Base-by-base conservation (phyloP, 2,888 invertebrate species). In the Notodonta ziczac region DNA sequence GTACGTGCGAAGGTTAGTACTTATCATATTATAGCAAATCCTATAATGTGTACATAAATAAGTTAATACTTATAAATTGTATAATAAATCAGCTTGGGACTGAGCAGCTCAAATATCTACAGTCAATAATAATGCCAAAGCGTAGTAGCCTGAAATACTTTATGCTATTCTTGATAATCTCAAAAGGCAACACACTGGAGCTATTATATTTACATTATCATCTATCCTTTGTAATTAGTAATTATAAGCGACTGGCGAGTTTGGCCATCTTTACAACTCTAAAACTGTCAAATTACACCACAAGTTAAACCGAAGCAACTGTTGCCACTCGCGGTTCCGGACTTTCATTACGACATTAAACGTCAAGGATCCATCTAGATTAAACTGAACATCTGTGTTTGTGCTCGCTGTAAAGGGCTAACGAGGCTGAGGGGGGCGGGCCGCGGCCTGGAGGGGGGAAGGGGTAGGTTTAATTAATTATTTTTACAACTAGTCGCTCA, bases 321-420 rank as follows among this genome's bases (percentile, higher is more conserved):
- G 46, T 46, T 46, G 5, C 46, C 46, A 44, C 44, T 44, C 44
- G 46, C 46, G 46, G 46, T 46, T 46, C 46, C 46, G 46, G 5
- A 46, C 46, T 52, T 62, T 64, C 60, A 56, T 69, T 60, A 58
- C 46, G 54, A 67, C 59, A 64, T 69, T 67, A 66, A 64, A 65
- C 59, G 65, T 56, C 63, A 67, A 62, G 66, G 67, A 63, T 67
- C 66, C 54, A 62, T 69, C 70, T 62, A 67, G 58, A 70, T 65
- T 66, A 62, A 67, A 64, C 55, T 59, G 69, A 72, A 69, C 73
- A 71, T 74, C 69, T 71, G 70, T 70, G 73, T 65, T 59, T 65
- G 61, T 57, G 56, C 42, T 24, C 55, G 32, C 12, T 52, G 52
- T 58, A 12, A 46, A 14, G 3, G 54, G 56, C 67, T 66, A 68